Evolutionary conservation across 2,113 vertebrate species (phyloP).

Genomic region (Vidua macroura): DNA sequence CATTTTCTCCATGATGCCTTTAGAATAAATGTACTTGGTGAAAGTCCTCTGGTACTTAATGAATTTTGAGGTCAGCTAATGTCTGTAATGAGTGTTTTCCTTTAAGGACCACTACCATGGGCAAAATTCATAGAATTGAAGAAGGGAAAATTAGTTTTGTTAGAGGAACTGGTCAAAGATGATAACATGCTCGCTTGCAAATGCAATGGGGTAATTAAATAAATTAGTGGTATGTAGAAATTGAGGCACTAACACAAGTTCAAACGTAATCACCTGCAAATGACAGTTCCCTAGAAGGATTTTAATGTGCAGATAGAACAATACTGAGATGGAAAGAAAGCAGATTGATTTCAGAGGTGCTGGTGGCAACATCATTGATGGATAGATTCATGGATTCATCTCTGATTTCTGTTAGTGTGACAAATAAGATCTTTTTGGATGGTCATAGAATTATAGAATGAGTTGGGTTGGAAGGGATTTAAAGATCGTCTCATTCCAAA

Average conservation of each 20-base stretch:
- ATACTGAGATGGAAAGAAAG: neutral
- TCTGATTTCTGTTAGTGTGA: neutral
- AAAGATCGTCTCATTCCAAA: neutral
- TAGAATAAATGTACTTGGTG: constrained; percentile 4
- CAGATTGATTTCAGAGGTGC: neutral
- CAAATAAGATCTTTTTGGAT: neutral
- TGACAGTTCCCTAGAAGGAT: neutral
- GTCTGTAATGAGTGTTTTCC: neutral
- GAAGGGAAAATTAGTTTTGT: neutral
- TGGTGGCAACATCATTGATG: neutral
- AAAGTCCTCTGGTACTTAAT: neutral
- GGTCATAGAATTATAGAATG: neutral
- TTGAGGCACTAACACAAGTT: neutral
- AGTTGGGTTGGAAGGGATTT: neutral
- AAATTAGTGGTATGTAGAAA: neutral
- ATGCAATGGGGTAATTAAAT: neutral
- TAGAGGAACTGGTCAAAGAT: neutral
- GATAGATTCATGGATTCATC: neutral
- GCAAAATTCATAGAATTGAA: neutral
- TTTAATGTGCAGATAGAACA: neutral
- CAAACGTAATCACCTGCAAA: neutral
- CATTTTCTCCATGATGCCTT: constrained; percentile 5
- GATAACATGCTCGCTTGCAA: neutral
- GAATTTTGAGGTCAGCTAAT: neutral
- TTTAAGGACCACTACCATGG: neutral